These are phyloP conservation scores for Emesis russula DNA, from an alignment of 2,888 invertebrate species.

Conservation along the genomic window DNA sequence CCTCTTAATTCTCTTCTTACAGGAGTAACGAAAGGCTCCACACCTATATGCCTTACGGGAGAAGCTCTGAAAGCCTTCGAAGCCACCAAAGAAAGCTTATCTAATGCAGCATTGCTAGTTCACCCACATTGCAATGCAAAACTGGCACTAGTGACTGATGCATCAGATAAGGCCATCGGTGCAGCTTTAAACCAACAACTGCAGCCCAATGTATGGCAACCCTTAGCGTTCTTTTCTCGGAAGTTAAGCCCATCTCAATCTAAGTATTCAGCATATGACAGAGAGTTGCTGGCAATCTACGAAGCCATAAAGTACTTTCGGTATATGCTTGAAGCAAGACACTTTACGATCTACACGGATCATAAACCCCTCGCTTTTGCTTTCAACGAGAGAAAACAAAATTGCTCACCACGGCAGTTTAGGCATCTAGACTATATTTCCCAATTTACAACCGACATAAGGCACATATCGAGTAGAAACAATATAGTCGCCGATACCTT, in stretches of 20 bases:
- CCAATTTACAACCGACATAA: not conserved
- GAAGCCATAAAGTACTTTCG: conserved; percentile 6
- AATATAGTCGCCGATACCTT: conserved; percentile 5
- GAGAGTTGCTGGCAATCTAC: not conserved
- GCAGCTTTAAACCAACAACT: not conserved
- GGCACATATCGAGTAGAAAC: not conserved
- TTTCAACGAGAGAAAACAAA: not conserved
- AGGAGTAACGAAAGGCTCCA: not conserved
- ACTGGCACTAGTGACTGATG: not conserved
- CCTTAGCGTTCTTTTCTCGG: not conserved
- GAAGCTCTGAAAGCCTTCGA: not conserved
- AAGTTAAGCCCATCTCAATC: not conserved
- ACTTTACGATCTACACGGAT: not conserved
- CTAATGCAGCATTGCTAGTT: not conserved
- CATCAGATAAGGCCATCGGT: not conserved
- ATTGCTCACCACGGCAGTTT: not conserved
- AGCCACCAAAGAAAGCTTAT: not conserved
- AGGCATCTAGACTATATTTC: conserved; percentile 6
- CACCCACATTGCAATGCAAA: not conserved
- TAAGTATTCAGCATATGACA: not conserved
- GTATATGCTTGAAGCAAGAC: not conserved
- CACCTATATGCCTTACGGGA: not conserved
- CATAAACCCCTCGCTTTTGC: not conserved
- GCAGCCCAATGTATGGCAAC: not conserved
- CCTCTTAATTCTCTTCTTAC: not conserved